phyloP scores from a whole-genome alignment of 2,113 vertebrate species.

The Bathybates hornii region DNA sequence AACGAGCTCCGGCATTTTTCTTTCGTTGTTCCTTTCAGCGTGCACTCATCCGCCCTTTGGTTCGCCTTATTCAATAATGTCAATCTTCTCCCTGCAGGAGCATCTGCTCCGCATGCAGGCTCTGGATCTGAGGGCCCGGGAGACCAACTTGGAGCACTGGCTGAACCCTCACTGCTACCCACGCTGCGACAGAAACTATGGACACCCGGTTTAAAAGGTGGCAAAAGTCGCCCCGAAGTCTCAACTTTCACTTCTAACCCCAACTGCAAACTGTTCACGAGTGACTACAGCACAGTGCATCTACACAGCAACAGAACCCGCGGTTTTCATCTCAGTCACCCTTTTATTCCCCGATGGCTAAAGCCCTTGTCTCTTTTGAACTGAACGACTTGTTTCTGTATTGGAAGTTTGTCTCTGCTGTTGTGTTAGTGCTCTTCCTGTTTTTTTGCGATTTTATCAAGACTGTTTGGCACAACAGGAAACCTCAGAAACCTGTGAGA shows the following conservation, averaged over 20 bases:
- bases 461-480: background rate
- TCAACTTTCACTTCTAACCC: background rate
- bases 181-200: constrained; percentile 84
- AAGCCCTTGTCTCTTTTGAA: background rate
- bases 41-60: background rate
- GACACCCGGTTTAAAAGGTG: constrained; percentile 73
- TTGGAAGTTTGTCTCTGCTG: background rate
- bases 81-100: constrained; percentile 65
- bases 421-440: background rate
- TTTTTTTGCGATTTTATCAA: background rate
- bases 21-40: background rate
- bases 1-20: background rate
- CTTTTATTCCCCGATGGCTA: background rate
- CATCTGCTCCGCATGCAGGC: constrained; percentile 82
- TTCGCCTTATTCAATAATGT: rapidly evolving
- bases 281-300: background rate
- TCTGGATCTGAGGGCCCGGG: constrained; percentile 83
- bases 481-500: background rate
- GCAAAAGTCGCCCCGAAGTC: background rate
- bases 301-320: background rate
- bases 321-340: background rate
- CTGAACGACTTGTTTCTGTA: background rate
- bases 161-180: constrained; percentile 88
- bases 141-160: constrained; percentile 87
- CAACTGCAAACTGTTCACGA: background rate